Conservation (phyloP, 2,797 vertebrate genomes). For the Propithecus deckenii region DNA sequence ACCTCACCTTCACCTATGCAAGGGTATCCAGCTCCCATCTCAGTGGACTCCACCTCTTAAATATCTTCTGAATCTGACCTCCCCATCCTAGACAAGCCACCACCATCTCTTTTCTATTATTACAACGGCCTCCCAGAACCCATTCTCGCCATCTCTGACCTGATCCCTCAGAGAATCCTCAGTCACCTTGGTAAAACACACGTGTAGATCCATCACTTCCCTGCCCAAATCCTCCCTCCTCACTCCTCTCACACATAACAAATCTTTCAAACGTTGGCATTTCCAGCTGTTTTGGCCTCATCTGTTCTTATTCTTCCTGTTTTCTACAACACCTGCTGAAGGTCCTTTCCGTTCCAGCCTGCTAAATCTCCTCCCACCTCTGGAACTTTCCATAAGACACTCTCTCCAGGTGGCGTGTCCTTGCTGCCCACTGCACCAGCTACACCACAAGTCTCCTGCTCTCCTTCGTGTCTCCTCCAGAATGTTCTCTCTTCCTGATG, state of each 20-base stretch:
- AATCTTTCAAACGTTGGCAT: neutral
- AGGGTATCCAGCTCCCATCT: neutral
- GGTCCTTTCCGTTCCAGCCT: neutral
- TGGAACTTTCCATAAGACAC: neutral
- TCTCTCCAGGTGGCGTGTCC: neutral
- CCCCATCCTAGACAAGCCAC: neutral
- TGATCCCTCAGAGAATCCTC: neutral
- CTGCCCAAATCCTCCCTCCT: neutral
- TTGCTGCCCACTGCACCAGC: neutral
- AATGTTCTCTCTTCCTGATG: neutral
- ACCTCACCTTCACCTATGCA: neutral
- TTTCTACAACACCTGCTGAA: neutral
- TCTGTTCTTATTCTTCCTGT: neutral
- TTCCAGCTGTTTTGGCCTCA: neutral
- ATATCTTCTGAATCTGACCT: neutral
- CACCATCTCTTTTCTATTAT: neutral
- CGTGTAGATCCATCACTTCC: neutral
- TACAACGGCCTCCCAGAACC: neutral
- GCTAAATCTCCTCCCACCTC: neutral
- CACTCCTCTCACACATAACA: neutral
- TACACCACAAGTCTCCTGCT: neutral
- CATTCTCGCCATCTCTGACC: neutral
- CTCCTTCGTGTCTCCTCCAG: neutral
- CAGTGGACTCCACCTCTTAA: neutral
- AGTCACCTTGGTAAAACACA: neutral